Conservation (phyloP, 2,113 vertebrate species). For the Paralichthys olivaceus region DNA sequence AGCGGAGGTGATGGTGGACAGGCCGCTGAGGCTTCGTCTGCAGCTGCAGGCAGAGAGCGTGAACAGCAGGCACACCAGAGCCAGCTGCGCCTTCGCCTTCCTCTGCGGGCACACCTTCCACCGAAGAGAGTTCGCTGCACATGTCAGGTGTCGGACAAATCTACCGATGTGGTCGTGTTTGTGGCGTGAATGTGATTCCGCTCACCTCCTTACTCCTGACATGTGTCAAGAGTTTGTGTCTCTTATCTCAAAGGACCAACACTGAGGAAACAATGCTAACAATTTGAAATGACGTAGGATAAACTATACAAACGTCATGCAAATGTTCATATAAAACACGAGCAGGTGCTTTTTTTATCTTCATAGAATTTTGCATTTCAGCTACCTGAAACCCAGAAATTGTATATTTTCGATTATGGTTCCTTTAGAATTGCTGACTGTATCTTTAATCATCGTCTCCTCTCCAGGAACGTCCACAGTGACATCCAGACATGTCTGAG, state of each 20-base stretch:
- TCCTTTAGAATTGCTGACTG: too few relatives aligned
- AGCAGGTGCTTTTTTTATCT: too few relatives aligned
- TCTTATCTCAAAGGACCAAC: neutral
- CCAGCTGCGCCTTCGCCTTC: constrained; percentile 90
- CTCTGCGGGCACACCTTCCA: constrained; percentile 91
- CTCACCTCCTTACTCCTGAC: neutral
- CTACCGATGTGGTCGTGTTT: neutral
- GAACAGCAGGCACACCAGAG: constrained; percentile 90
- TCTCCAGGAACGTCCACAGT: constrained; percentile 87
- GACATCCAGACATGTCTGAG: constrained; percentile 91
- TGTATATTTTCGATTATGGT: neutral
- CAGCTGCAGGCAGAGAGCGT: constrained; percentile 89
- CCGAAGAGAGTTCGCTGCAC: constrained; percentile 89
- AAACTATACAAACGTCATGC: neutral
- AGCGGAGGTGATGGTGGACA: constrained; percentile 81
- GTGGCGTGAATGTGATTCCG: neutral
- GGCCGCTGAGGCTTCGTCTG: constrained; percentile 82
- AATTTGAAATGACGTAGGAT: neutral
- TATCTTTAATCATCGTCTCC: neutral
- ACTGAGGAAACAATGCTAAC: neutral
- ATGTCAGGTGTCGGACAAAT: constrained; percentile 82
- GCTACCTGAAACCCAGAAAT: too few relatives aligned
- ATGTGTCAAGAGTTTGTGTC: neutral
- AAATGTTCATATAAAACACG: neutral
- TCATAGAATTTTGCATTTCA: too few relatives aligned